Base-by-base conservation (phyloP, 2,113 vertebrate genomes). In the Pitta sordida region DNA sequence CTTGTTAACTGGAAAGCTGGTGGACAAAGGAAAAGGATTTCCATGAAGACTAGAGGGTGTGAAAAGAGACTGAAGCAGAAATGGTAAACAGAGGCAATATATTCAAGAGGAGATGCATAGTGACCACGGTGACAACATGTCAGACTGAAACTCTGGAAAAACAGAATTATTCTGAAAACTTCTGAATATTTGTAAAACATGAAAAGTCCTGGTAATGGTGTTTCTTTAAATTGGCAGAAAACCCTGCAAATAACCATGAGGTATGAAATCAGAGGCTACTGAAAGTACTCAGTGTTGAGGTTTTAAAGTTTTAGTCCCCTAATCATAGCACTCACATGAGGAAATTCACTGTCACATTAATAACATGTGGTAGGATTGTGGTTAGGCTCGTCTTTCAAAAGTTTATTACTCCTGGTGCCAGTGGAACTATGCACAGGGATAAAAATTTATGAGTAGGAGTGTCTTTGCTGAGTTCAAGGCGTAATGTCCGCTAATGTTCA, bases 1-100 rank as follows among this genome's bases (percentile, higher is more conserved):
- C 7, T 7, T 84, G 32, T 56, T 49, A 67, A 62, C 26, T 0
- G 0, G 34, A 46, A 91, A 63, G 52, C 0, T 63, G 60, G 7
- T 65, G 13, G 21, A 69, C 49, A 32, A 93, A 65, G 36, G 6
- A 69, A 80, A 46, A 64, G 11, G 18, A 69, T 49, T 69, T 81
- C 60, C 60, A 82, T 16, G 23, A 39, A 86, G 51, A 67, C 20
- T 34, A 67, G 10, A 59, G 21, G 2, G 10, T 63, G 43, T 71
- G 60, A 88, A 16, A 89, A 81, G 10, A 77, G 15, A 87, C 23
- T 36, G 36, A 80, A 65, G 24, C 13, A 63, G 52, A 86, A 90
- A 15, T 2, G 87, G 12, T 36, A 84, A 91, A 60, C 5, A 73
- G 32, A 76, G 8, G 15, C 11, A 56, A 91, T 80, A 69, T 41